phyloP scores from a whole-genome alignment of 2,113 vertebrate species.

The Nicator chloris region DNA sequence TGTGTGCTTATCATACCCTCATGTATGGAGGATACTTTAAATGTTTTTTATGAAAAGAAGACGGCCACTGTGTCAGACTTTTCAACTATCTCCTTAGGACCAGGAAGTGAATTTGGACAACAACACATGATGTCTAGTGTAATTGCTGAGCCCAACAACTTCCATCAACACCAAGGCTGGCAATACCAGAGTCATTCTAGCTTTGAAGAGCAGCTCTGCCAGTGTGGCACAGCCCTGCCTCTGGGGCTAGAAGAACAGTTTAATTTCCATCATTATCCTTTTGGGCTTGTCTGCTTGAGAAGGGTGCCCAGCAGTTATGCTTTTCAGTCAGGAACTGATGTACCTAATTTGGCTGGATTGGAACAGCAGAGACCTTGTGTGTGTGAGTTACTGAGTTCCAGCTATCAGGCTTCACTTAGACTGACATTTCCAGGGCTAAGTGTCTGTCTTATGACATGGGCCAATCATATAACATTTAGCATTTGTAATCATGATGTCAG shows the following conservation, averaged over 20 bases:
- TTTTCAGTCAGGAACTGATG: neutral
- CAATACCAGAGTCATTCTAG: neutral
- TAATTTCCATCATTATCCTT: neutral
- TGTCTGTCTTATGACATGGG: neutral
- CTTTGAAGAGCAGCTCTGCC: neutral
- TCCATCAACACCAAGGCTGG: neutral
- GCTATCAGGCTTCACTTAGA: neutral
- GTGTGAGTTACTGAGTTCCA: neutral
- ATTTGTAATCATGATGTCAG: neutral
- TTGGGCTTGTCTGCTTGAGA: neutral
- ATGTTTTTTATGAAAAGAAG: neutral
- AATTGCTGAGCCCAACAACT: neutral
- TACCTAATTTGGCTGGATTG: neutral
- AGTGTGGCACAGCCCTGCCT: neutral
- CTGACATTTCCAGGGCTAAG: neutral
- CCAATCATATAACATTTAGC: neutral
- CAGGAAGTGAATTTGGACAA: neutral
- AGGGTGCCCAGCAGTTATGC: neutral
- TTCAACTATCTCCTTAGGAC: neutral
- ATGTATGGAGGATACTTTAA: neutral
- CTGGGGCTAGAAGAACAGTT: neutral
- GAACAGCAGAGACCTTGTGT: neutral
- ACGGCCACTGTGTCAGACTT: neutral
- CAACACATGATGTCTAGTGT: neutral
- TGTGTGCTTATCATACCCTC: neutral